A percentile compares a stretch with the other conserved stretches of the same genome.
Conservation (phyloP, 2,888 invertebrate genomes). For the Rhimphoctona megacephalus region DNA sequence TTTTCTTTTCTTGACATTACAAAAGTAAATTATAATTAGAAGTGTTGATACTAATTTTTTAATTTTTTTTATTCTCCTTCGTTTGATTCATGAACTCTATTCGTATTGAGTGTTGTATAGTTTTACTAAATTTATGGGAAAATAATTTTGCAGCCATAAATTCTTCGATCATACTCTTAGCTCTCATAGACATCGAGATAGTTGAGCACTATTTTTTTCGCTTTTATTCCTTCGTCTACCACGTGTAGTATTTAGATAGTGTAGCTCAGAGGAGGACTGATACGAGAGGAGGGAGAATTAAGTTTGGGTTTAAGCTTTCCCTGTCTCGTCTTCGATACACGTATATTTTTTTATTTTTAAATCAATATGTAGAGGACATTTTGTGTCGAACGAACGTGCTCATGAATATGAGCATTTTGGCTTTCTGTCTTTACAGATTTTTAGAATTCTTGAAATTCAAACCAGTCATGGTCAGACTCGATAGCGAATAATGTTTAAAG, state of each 20-base stretch:
- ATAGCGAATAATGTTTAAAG: too few species aligned
- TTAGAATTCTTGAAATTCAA: background rate
- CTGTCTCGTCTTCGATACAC: slow-evolving; percentile 18
- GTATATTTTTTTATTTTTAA: slow-evolving; percentile 1
- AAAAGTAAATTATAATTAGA: background rate
- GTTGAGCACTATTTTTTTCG: background rate
- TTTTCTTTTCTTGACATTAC: background rate
- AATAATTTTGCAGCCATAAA: background rate
- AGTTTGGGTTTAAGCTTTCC: slow-evolving; percentile 38
- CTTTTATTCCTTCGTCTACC: slow-evolving; percentile 10
- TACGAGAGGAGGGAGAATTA: slow-evolving; percentile 48
- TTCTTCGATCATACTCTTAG: background rate
- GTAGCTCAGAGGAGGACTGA: slow-evolving; percentile 22
- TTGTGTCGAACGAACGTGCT: background rate
- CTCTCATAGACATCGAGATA: background rate
- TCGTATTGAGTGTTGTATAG: background rate
- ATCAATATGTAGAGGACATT: slow-evolving; percentile 17
- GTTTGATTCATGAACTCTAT: background rate
- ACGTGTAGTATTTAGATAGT: slow-evolving; percentile 41
- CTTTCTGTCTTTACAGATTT: background rate
- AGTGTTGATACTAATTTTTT: background rate
- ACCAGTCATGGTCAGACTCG: background rate
- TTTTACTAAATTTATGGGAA: background rate
- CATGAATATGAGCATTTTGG: background rate
- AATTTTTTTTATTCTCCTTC: background rate